Conservation (phyloP, 1,140 invertebrate species). For the Pseudachorutes palmiensis region DNA sequence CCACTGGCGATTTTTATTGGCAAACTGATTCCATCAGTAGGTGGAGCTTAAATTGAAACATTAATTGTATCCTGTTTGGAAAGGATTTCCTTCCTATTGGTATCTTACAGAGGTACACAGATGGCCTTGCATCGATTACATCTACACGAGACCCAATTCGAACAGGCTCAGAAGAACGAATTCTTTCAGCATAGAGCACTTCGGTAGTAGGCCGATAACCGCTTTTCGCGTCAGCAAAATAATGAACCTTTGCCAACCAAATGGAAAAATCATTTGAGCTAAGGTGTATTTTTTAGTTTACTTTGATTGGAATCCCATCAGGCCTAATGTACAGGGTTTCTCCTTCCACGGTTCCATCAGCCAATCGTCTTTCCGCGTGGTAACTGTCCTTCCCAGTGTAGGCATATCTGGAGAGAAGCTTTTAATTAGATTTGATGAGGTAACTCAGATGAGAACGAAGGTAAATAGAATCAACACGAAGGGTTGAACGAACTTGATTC, state of each 20-base stretch:
- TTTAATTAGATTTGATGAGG: background rate
- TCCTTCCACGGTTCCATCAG: constrained; percentile 37
- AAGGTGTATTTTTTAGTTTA: background rate
- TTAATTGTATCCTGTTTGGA: too few species aligned
- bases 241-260: constrained; percentile 30
- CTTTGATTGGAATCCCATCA: constrained; percentile 33
- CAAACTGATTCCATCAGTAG: background rate
- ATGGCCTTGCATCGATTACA: background rate
- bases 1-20: background rate
- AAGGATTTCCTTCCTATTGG: too few species aligned
- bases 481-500: background rate
- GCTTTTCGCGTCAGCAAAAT: constrained; percentile 34
- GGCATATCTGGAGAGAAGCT: constrained; percentile 29
- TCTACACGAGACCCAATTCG: background rate
- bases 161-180: background rate
- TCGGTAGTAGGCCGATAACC: constrained; percentile 36
- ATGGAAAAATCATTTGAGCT: background rate
- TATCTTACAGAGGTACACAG: background rate
- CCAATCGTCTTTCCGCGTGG: constrained; percentile 27
- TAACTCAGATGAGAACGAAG: background rate
- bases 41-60: constrained; percentile 12
- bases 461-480: background rate
- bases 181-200: constrained; percentile 34
- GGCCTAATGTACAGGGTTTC: constrained; percentile 34
- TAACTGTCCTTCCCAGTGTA: constrained; percentile 37